These are phyloP conservation scores for Lacerta bilineata DNA, from an alignment of 2,797 vertebrate species.

Conservation along the genomic window DNA sequence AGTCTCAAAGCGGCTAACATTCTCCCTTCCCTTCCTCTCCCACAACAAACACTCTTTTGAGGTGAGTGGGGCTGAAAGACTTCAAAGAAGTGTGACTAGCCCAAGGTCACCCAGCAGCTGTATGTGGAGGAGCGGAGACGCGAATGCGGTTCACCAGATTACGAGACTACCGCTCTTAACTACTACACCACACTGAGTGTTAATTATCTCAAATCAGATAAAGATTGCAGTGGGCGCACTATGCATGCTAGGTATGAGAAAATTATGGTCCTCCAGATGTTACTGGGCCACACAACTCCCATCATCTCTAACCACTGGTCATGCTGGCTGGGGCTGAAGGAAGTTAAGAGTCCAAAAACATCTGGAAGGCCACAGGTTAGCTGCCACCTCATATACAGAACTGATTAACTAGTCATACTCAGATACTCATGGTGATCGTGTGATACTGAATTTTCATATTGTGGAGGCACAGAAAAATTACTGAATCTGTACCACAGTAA, in stretches of 20 bases:
- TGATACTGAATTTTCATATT: background rate
- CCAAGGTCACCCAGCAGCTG: too few species aligned
- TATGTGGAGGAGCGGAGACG: too few species aligned
- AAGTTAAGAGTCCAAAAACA: background rate
- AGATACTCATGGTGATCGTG: background rate
- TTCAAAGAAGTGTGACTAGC: too few species aligned
- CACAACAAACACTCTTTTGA: too few species aligned
- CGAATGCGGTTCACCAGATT: too few species aligned
- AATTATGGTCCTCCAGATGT: background rate
- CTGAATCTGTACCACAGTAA: background rate
- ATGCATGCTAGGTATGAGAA: background rate
- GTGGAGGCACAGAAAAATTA: background rate
- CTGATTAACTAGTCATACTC: background rate
- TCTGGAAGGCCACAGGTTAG: background rate
- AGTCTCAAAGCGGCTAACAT: too few species aligned
- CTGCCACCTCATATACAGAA: background rate
- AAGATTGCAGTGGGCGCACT: background rate
- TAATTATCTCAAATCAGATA: background rate
- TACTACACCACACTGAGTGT: background rate
- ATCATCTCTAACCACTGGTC: background rate
- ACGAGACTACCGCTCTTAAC: too few species aligned
- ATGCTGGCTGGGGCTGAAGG: background rate
- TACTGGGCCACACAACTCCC: background rate
- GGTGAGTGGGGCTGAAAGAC: too few species aligned
- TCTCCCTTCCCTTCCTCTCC: too few species aligned